Evolutionary conservation across 1,140 invertebrate species (phyloP).

Genomic region (Macrostomum lignano): DNA sequence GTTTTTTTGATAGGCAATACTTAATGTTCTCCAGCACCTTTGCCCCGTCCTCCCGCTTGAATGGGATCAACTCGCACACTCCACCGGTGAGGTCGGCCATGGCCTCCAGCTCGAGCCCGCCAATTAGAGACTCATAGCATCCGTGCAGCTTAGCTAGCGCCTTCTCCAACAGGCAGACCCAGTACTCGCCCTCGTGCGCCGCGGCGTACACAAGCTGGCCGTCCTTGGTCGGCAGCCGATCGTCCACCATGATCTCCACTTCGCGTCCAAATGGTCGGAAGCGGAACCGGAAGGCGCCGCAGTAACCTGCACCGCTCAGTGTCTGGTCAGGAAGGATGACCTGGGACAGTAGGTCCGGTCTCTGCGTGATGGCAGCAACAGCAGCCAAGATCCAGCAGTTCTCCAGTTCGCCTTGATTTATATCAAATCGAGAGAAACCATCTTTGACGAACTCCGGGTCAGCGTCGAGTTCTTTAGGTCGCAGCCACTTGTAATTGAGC

Average conservation of each 20-base stretch:
- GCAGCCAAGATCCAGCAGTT: conserved; percentile 41
- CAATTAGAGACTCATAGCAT: conserved; percentile 30
- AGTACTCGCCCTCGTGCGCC: conserved; percentile 40
- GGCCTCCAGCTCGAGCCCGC: conserved; percentile 31
- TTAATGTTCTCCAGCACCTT: too few relatives aligned
- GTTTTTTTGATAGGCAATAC: too few relatives aligned
- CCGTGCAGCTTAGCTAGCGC: conserved; percentile 40
- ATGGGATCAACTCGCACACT: conserved; percentile 27
- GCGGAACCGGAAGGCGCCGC: conserved; percentile 31
- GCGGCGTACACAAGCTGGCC: conserved; percentile 38
- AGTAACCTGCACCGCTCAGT: conserved; percentile 29
- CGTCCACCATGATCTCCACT: conserved; percentile 41
- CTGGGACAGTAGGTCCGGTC: conserved; percentile 35
- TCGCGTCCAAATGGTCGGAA: conserved; percentile 45
- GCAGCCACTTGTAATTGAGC: conserved; percentile 29
- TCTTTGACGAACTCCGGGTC: conserved; percentile 10
- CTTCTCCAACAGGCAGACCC: conserved; percentile 43
- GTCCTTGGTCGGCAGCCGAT: conserved; percentile 37
- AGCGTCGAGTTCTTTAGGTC: conserved; percentile 26
- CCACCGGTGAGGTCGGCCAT: conserved; percentile 31
- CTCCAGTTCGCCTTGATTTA: conserved; percentile 35
- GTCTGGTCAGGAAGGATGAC: conserved; percentile 38
- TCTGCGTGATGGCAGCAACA: conserved; percentile 37
- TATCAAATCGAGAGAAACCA: conserved; percentile 26
- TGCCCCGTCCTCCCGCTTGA: too few relatives aligned